These are phyloP conservation scores for Argynnis bischoffii DNA, from an alignment of 2,888 invertebrate genomes.

Conservation along the genomic window DNA sequence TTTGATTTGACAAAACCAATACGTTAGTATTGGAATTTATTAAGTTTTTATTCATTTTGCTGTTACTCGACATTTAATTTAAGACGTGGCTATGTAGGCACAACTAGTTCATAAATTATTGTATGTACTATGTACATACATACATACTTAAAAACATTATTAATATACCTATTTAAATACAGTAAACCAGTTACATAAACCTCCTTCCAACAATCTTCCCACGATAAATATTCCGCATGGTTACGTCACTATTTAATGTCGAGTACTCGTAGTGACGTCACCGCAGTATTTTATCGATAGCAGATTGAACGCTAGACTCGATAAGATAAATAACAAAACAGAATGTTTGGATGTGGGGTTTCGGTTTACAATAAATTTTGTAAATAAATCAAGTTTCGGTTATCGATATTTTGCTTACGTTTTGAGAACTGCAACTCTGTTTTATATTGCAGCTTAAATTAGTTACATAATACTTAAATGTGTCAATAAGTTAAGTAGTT, in stretches of 20 bases:
- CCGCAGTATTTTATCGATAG: constrained; percentile 23
- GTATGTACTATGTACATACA: too few species aligned
- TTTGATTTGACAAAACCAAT: too few species aligned
- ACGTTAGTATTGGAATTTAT: too few species aligned
- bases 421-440: too few species aligned
- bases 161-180: neutral
- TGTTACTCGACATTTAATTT: too few species aligned
- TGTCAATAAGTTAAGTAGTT: too few species aligned
- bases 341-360: constrained; percentile 4
- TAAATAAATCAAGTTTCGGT: constrained; percentile 6
- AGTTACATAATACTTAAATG: too few species aligned
- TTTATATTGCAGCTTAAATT: too few species aligned
- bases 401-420: neutral
- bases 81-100: too few species aligned
- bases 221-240: constrained; percentile 33
- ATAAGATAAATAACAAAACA: constrained; percentile 29
- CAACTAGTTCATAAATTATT: too few species aligned
- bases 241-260: constrained; percentile 30
- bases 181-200: constrained; percentile 6
- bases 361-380: constrained; percentile 13
- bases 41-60: too few species aligned
- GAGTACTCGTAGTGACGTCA: constrained; percentile 27
- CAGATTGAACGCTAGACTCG: constrained; percentile 18
- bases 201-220: constrained; percentile 24
- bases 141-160: neutral